Base-by-base conservation (phyloP, 2,888 invertebrate genomes). In the Cryptocephalus moraei region DNA sequence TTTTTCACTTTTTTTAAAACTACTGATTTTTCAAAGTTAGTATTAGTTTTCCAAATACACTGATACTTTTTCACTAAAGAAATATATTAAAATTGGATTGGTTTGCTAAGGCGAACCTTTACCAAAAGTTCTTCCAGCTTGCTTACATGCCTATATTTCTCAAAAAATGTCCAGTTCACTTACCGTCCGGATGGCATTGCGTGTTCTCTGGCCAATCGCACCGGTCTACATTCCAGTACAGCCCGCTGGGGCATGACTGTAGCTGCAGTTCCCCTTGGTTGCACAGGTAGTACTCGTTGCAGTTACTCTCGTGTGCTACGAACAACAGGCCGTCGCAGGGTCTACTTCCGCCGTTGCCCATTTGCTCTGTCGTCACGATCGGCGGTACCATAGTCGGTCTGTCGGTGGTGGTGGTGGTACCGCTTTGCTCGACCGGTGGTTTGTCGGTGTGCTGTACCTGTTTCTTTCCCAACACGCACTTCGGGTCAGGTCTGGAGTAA, bases 141-240 rank as follows among this genome's bases (percentile, higher is more conserved):
- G n/a, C n/a, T n/a, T n/a, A n/a, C n/a, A n/a, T n/a, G 11, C 50
- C 49, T 33, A 10, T 43, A 31, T 34, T 22, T 22, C 22, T 22
- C 3, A 4, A 6, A 22, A 22, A 6, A 22, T 6, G 22, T 22
- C 22, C 3, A 34, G 0, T 58, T 59, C 11, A 55, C 60, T 9
- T 31, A 42, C 52, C 60, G 52, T 69, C 68, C 2, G 66, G 66
- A 55, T 68, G 61, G 60, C 90, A 90, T 22, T 75, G 74, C 0
- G 82, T 73, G 60, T 85, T 87, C 54, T 80, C 79, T 1, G 89
- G 87, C 82, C 86, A 85, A 62, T 89, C 90, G 57, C 90, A 90
- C 57, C 83, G 82, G 56, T 84, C 80, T 66, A 79, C 75, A 64
- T 87, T 86, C 88, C 91, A 91, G 56, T 81, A 77, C 0, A 91